A percentile compares a stretch with the other conserved stretches of the same genome.
Evolutionary conservation across 1,140 invertebrate genomes (phyloP).

Genomic region (Matsumurasca onukii): DNA sequence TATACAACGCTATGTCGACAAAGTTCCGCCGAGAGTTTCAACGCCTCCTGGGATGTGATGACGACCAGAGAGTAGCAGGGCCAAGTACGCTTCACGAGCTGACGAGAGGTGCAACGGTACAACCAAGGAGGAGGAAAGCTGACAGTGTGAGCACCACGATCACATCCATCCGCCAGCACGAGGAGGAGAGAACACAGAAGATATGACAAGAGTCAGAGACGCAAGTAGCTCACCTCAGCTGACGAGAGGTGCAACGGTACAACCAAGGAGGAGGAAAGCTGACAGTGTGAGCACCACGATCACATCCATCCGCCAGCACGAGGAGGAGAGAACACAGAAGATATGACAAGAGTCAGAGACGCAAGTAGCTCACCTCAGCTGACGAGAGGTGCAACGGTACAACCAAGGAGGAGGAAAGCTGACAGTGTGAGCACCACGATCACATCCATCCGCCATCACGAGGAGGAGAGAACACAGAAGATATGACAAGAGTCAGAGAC

Average conservation of each 20-base stretch:
- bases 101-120: neutral
- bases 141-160: slow-evolving; percentile 13
- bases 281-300: neutral
- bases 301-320: no score
- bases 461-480: no score
- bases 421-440: no score
- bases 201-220: neutral
- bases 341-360: no score
- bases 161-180: slow-evolving; percentile 10
- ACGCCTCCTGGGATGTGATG: slow-evolving; percentile 34
- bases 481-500: no score
- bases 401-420: no score
- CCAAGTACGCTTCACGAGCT: neutral
- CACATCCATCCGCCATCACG: no score
- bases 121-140: neutral
- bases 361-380: no score
- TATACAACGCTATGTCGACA: slow-evolving; percentile 67
- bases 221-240: no score
- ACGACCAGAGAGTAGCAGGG: neutral
- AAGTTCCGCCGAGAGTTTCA: slow-evolving; percentile 59
- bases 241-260: neutral
- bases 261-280: neutral
- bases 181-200: slow-evolving; percentile 4
- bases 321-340: no score
- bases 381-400: no score